A percentile compares a stretch with the other conserved stretches of the same genome.
Evolutionary conservation across 2,888 invertebrate species (phyloP).

Genomic region (Endomychus coccineus): DNA sequence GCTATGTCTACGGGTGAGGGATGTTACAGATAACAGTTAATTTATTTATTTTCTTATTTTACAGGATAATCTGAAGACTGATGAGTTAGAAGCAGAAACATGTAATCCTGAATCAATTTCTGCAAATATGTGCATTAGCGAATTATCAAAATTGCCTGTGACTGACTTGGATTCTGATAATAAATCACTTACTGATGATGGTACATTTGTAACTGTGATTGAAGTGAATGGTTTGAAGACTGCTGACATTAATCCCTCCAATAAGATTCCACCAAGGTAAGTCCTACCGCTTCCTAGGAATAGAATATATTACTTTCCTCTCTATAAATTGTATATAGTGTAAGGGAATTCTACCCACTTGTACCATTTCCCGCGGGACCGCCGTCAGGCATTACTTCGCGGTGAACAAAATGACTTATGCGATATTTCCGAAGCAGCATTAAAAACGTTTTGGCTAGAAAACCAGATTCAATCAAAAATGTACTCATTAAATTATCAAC

Average conservation of each 20-base stretch:
- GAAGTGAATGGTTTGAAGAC: slow-evolving; percentile 76
- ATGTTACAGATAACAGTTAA: no score
- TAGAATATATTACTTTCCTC: no score
- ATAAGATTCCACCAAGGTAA: slow-evolving; percentile 39
- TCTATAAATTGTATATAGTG: no score
- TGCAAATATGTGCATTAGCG: slow-evolving; percentile 63
- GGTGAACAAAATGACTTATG: no score
- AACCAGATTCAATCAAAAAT: no score
- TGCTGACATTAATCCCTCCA: slow-evolving; percentile 27
- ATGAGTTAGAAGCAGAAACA: slow-evolving; percentile 10
- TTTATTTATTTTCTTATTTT: slow-evolving; percentile 8
- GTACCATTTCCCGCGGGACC: no score
- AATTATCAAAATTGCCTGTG: slow-evolving; percentile 48
- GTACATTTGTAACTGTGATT: slow-evolving; percentile 79
- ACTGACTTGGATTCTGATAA: slow-evolving; percentile 20
- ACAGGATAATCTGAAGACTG: slow-evolving; percentile 11
- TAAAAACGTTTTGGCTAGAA: no score
- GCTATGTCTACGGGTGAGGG: no score
- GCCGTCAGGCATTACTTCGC: no score
- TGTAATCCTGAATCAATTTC: slow-evolving; percentile 36
- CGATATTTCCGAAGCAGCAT: no score
- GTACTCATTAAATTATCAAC: no score
- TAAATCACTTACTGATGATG: slow-evolving; percentile 40
- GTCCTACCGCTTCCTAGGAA: slow-evolving; percentile 40
- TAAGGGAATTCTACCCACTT: no score